Evolutionary conservation across 2,888 invertebrate genomes (phyloP).

Genomic region (Lymantria dispar): DNA sequence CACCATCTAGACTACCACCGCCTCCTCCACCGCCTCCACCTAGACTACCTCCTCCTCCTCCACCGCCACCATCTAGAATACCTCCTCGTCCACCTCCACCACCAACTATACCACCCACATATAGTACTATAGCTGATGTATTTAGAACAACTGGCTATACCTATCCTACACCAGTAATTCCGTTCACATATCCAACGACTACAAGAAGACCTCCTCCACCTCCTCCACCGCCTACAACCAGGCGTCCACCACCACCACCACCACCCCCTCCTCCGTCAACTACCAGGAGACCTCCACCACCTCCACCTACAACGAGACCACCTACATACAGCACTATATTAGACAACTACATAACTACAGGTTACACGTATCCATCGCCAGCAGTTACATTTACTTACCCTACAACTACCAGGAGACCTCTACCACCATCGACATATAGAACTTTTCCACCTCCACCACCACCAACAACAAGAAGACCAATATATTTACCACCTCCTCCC

Average conservation of each 20-base stretch:
- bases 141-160: conserved; percentile 35
- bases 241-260: conserved; percentile 20
- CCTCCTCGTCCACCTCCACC: conserved; percentile 15
- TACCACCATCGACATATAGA: conserved; percentile 13
- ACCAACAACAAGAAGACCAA: conserved; percentile 24
- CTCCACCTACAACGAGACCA: conserved; percentile 21
- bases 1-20: conserved; percentile 16
- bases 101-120: conserved; percentile 22
- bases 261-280: conserved; percentile 20
- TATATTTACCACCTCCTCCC: conserved; percentile 13
- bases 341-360: conserved; percentile 31
- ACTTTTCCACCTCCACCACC: conserved; percentile 21
- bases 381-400: conserved; percentile 24
- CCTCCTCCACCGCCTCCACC: conserved; percentile 9
- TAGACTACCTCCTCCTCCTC: conserved; percentile 18
- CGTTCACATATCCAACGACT: conserved; percentile 23
- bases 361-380: conserved; percentile 34
- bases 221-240: conserved; percentile 17
- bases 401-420: conserved; percentile 22
- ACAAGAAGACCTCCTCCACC: conserved; percentile 18
- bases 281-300: conserved; percentile 29
- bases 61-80: conserved; percentile 17
- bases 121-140: conserved; percentile 24
- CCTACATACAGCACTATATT: conserved; percentile 26
- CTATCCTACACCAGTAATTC: conserved; percentile 26